phyloP scores from a whole-genome alignment of 2,113 vertebrate species.

The Archocentrus centrarchus region DNA sequence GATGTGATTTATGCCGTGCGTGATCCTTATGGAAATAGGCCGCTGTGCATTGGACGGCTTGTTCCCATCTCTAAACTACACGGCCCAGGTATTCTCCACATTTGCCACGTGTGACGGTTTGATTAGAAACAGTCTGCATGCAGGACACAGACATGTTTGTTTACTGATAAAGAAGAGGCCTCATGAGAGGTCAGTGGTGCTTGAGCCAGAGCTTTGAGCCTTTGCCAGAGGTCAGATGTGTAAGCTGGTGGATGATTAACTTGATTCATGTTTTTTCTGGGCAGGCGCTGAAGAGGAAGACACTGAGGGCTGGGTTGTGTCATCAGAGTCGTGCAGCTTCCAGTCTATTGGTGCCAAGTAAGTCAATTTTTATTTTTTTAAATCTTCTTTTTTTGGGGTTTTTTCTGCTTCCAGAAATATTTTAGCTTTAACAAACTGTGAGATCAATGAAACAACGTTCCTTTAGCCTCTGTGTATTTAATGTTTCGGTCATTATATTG shows the following conservation, averaged over 20 bases:
- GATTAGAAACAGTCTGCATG: neutral
- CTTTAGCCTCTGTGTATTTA: no score
- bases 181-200: neutral
- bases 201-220: neutral
- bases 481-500: accelerated
- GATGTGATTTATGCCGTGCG: conserved; percentile 95
- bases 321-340: conserved; percentile 98
- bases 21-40: conserved; percentile 94
- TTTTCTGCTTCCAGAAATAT: neutral
- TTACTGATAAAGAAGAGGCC: neutral
- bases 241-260: conserved; percentile 27
- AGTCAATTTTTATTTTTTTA: neutral
- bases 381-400: no score
- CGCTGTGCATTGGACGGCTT: conserved; percentile 90
- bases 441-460: neutral
- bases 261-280: neutral
- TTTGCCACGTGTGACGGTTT: neutral
- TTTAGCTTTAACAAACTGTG: neutral
- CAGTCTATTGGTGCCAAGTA: conserved; percentile 97
- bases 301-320: conserved; percentile 98
- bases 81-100: conserved; percentile 67
- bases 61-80: conserved; percentile 90
- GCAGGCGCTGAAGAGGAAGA: conserved; percentile 83
- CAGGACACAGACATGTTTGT: neutral
- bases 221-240: conserved; percentile 24